Percentiles rank a stretch among this genome's conserved stretches.
Evolutionary conservation across 30 jellyfish, hydroid and myxozoan genomes (phyloP).

Genomic region (Sanderia malayensis): DNA sequence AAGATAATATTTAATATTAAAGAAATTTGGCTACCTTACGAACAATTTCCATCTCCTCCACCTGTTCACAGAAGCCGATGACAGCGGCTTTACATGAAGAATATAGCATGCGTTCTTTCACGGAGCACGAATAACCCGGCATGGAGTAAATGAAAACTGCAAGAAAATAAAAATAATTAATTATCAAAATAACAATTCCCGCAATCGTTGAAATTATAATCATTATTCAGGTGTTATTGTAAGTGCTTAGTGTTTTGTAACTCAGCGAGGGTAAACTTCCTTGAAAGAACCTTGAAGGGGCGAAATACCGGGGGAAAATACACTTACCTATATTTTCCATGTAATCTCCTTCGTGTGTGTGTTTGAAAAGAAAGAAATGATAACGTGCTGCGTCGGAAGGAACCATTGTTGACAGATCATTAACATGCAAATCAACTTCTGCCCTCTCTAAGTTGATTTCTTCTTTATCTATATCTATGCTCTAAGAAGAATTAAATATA

Average conservation of each 20-base stretch:
- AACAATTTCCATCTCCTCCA: conserved; percentile 69
- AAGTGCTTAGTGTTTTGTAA: no score
- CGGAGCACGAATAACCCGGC: conserved; percentile 98
- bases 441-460: conserved; percentile 65
- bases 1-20: no score
- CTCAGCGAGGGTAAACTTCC: no score
- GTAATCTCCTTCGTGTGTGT: conserved; percentile 99
- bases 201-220: no score
- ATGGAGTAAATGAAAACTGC: conserved; percentile 85
- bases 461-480: conserved; percentile 78
- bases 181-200: no score
- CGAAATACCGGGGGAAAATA: no score
- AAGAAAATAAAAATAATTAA: no score
- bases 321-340: conserved; percentile 81
- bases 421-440: conserved; percentile 46
- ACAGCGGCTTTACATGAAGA: conserved; percentile 93
- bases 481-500: no score
- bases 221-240: no score
- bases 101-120: conserved; percentile 91
- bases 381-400: conserved; percentile 88
- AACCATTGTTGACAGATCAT: conserved; percentile 41
- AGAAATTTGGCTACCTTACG: conserved; percentile 85
- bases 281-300: no score
- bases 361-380: conserved; percentile 89
- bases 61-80: conserved; percentile 79